phyloP scores from a whole-genome alignment of 2,113 vertebrate genomes.

The Ameiurus melas region DNA sequence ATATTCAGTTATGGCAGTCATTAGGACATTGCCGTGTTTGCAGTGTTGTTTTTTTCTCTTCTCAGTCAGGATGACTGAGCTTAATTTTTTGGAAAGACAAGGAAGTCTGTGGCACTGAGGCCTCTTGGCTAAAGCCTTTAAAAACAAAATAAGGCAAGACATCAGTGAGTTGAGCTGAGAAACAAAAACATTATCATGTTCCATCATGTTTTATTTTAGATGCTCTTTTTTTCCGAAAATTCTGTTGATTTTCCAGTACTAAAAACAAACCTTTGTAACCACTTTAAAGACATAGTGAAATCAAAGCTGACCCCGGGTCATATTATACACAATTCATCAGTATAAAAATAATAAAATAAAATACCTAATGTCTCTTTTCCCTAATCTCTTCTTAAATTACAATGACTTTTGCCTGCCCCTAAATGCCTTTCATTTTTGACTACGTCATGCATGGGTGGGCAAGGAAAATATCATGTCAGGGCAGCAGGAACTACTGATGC shows the following conservation, averaged over 20 bases:
- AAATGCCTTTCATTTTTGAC: not conserved
- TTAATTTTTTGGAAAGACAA: slow-evolving; percentile 1
- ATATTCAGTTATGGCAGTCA: not conserved
- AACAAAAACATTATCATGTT: slow-evolving; percentile 30
- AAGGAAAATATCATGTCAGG: not conserved
- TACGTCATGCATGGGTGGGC: not conserved
- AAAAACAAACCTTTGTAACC: not conserved
- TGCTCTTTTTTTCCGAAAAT: not conserved
- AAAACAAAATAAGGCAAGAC: slow-evolving; percentile 34
- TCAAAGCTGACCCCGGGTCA: not conserved
- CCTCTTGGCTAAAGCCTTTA: slow-evolving; percentile 30
- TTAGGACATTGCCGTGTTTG: not conserved
- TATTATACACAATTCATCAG: not conserved
- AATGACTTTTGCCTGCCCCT: not conserved
- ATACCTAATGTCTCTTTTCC: not conserved
- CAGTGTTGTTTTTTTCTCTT: not conserved
- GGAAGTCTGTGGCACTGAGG: slow-evolving; percentile 1
- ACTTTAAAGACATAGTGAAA: not conserved
- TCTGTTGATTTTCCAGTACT: not conserved
- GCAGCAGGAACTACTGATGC: not conserved
- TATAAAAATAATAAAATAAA: not conserved
- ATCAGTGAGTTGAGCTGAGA: slow-evolving; percentile 13
- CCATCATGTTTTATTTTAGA: slow-evolving; percentile 12
- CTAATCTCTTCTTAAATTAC: not conserved
- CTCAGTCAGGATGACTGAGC: slow-evolving; percentile 22